phyloP scores from a whole-genome alignment of 2,888 invertebrate genomes.

The Lampropteryx suffumata region DNA sequence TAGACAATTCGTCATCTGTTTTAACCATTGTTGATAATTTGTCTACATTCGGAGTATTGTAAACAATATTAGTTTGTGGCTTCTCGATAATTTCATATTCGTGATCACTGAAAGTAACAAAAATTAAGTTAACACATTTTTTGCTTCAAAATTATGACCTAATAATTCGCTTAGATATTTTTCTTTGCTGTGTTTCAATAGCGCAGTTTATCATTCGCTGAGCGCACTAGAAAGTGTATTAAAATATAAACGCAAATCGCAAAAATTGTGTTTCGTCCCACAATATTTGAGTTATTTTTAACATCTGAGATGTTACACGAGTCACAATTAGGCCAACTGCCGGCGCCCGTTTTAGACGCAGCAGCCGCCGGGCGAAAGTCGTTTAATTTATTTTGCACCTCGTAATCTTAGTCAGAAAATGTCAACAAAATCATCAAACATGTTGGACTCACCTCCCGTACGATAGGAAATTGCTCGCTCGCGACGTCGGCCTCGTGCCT shows the following conservation, averaged over 20 bases:
- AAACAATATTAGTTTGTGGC: constrained; percentile 77
- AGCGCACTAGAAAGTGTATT: constrained; percentile 36
- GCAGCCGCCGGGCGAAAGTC: constrained; percentile 70
- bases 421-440: constrained; percentile 50
- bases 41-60: constrained; percentile 63
- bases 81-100: constrained; percentile 95
- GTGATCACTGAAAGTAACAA: constrained; percentile 89
- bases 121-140: neutral
- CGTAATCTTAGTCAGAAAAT: constrained; percentile 63
- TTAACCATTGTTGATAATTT: constrained; percentile 61
- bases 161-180: constrained; percentile 46
- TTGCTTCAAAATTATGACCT: neutral
- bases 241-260: constrained; percentile 51
- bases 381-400: constrained; percentile 60
- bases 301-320: constrained; percentile 64
- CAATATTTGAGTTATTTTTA: constrained; percentile 71
- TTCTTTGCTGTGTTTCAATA: no score
- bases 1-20: constrained; percentile 78
- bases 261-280: constrained; percentile 55
- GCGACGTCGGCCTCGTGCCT: constrained; percentile 85
- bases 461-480: constrained; percentile 77
- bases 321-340: constrained; percentile 79
- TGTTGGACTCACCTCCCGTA: constrained; percentile 69
- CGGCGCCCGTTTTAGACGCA: constrained; percentile 80
- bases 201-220: constrained; percentile 41